A percentile compares a stretch with the other conserved stretches of the same genome.
Evolutionary conservation across 2,888 invertebrate genomes (phyloP).

Genomic region (Chironomus tentans): DNA sequence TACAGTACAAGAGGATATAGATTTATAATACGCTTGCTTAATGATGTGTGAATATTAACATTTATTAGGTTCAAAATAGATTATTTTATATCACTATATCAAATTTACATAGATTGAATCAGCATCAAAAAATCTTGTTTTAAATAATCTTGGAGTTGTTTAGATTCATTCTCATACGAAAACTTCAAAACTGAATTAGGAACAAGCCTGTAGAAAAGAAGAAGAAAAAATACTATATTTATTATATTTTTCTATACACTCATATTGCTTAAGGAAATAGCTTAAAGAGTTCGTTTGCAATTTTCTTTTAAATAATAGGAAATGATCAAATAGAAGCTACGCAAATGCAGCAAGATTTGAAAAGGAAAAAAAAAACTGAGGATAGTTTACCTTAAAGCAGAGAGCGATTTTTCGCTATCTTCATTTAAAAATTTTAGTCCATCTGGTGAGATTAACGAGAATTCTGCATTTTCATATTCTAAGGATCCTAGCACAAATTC

Average conservation of each 20-base stretch:
- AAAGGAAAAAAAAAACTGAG: no score
- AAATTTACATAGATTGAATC: conserved; percentile 44
- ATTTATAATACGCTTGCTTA: no score
- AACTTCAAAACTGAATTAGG: conserved; percentile 77
- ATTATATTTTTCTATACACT: conserved; percentile 44
- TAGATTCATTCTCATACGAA: conserved; percentile 53
- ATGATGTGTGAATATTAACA: no score
- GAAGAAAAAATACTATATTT: conserved; percentile 17
- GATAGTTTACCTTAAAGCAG: conserved; percentile 47
- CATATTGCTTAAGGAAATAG: no score
- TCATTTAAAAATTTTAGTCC: conserved; percentile 56
- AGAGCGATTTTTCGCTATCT: conserved; percentile 62
- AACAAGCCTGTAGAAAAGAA: conserved; percentile 51
- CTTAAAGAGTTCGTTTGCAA: no score
- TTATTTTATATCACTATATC: no score
- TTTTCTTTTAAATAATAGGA: no score
- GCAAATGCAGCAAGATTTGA: neutral
- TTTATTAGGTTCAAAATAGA: no score
- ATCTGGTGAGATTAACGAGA: conserved; percentile 57
- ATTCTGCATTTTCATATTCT: conserved; percentile 57
- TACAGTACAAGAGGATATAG: no score
- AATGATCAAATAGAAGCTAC: no score
- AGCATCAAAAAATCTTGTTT: conserved; percentile 70
- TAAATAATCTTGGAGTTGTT: conserved; percentile 51
- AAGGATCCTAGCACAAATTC: conserved; percentile 74